Percentiles rank a stretch among this genome's conserved stretches.
These are phyloP conservation scores for Drosophila obscura DNA, from an alignment of 1,140 invertebrate species.

Conservation along the genomic window DNA sequence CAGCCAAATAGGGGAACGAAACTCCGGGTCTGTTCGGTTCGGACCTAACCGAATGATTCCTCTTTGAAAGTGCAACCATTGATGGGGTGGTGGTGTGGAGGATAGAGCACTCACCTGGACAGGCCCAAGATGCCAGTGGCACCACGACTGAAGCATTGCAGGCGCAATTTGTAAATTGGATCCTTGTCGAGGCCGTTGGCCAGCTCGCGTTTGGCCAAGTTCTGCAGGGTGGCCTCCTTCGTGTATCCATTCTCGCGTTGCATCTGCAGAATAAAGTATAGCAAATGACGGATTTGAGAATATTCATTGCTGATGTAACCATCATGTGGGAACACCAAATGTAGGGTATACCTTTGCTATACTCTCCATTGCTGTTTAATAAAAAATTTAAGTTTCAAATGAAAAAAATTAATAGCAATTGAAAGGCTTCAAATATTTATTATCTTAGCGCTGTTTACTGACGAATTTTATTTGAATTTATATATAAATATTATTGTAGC, in stretches of 20 bases:
- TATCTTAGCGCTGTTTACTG: no score
- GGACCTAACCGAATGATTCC: not conserved
- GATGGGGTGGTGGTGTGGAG: not conserved
- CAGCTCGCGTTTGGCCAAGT: slow-evolving; percentile 88
- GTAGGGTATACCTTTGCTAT: no score
- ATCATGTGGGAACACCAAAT: no score
- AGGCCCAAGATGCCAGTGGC: slow-evolving; percentile 94
- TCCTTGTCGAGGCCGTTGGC: slow-evolving; percentile 87
- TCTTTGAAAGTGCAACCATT: slow-evolving; percentile 15
- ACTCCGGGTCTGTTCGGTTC: not conserved
- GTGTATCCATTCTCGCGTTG: slow-evolving; percentile 89
- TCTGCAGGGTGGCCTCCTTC: slow-evolving; percentile 92
- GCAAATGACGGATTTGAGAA: not conserved
- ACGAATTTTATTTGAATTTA: not conserved
- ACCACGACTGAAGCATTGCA: slow-evolving; percentile 93
- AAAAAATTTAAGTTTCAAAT: no score
- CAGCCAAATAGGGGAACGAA: slow-evolving; percentile 14
- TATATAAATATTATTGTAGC: not conserved
- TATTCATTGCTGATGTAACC: no score
- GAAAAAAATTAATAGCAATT: no score
- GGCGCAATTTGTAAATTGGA: slow-evolving; percentile 92
- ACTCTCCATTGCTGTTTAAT: no score
- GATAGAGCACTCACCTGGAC: slow-evolving; percentile 86
- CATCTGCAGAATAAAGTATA: slow-evolving; percentile 79
- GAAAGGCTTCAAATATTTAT: no score